These are phyloP conservation scores for Anoura caudifer DNA, from an alignment of 2,113 vertebrate genomes.

Conservation along the genomic window DNA sequence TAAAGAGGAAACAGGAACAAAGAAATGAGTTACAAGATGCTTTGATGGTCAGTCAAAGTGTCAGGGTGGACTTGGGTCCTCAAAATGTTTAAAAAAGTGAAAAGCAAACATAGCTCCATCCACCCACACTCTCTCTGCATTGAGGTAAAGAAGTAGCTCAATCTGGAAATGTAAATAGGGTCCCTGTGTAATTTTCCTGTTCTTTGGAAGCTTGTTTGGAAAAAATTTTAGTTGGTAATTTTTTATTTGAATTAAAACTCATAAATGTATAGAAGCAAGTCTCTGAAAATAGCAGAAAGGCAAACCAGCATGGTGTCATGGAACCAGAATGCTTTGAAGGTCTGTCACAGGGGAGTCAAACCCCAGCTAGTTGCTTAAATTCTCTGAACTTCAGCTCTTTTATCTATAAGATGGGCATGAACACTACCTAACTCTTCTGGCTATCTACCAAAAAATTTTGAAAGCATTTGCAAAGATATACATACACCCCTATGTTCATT, in stretches of 20 bases:
- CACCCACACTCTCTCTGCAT: neutral
- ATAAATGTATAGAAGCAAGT: neutral
- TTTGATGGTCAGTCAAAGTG: neutral
- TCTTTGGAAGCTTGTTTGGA: neutral
- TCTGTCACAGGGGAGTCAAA: neutral
- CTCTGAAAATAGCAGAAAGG: neutral
- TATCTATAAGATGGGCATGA: neutral
- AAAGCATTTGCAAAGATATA: neutral
- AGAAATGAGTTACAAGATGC: neutral
- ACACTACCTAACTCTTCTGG: neutral
- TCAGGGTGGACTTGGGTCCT: neutral
- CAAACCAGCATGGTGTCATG: neutral
- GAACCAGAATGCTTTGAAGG: neutral
- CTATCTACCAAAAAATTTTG: neutral
- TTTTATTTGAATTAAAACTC: constrained; percentile 27
- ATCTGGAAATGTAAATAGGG: neutral
- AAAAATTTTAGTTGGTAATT: neutral
- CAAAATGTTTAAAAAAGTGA: neutral
- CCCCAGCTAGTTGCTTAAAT: neutral
- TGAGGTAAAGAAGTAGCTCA: neutral
- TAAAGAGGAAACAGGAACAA: neutral
- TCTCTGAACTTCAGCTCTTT: neutral
- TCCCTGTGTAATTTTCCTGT: neutral
- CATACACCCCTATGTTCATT: neutral
- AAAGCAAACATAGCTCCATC: neutral